Evolutionary conservation across 2,113 vertebrate species (phyloP).

Genomic region (Isichthys henryi): DNA sequence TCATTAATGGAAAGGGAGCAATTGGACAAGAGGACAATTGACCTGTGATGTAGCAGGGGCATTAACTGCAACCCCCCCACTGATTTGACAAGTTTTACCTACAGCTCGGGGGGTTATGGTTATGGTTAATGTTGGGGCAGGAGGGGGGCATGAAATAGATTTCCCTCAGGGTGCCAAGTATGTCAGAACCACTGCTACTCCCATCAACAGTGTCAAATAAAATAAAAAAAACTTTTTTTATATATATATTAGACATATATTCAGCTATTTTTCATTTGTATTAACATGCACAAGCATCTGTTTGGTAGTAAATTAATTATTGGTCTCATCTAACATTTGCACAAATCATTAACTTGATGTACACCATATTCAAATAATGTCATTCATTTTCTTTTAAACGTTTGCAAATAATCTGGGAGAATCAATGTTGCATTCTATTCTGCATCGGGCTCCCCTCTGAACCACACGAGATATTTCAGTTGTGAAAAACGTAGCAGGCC

Average conservation of each 20-base stretch:
- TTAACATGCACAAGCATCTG: background rate
- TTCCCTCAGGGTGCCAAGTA: background rate
- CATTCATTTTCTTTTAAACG: background rate
- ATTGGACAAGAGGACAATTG: background rate
- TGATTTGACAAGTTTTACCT: background rate
- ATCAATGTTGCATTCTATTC: conserved; percentile 1
- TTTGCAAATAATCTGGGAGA: background rate
- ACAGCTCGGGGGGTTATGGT: background rate
- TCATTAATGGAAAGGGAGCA: background rate
- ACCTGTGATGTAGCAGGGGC: background rate
- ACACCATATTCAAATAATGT: background rate
- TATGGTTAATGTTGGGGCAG: background rate
- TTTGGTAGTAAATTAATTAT: background rate
- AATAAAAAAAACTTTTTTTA: background rate
- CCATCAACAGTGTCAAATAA: background rate
- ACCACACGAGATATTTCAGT: background rate
- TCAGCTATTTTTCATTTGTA: background rate
- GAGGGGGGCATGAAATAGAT: background rate
- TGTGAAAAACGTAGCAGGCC: background rate
- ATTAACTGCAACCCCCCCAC: background rate
- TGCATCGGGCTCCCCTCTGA: background rate
- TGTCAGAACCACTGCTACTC: background rate
- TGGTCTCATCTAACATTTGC: background rate
- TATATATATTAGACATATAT: background rate
- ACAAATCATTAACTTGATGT: background rate